Evolutionary conservation across 2,888 invertebrate species (phyloP), one percentile per base, ranked within the genome.

Genomic region (Dasypolia templi): DNA sequence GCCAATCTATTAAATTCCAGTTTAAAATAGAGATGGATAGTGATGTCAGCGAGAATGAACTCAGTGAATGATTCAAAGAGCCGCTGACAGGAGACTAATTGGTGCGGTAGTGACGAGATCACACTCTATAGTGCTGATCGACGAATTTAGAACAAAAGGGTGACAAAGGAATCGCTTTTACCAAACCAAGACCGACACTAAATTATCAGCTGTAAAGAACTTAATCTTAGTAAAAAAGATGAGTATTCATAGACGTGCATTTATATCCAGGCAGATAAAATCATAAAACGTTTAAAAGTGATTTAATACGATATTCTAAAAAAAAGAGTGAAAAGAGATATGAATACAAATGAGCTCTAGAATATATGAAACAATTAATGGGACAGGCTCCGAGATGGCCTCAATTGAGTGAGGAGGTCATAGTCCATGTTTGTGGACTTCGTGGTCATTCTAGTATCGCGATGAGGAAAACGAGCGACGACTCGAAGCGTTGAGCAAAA

Each of bases 31-130:
- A 75, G 79, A 79, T 71, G 63, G 58, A 77, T 77, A 78, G 75
- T 79, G 69, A 72, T 61, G 72, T 85, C 77, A 77, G 83, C 75
- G 26, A 65, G 70, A 82, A 77, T 78, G 75, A 83, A 70, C 77
- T 77, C 77, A 62, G 81, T 77, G 81, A 86, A 88, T 84, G 86
- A 85, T 85, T 84, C 83, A 83, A 85, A 86, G 75, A 82, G 75
- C 71, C 73, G 87, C 85, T 87, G 90, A 87, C 86, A 86, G 86
- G 82, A 85, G 88, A 89, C 88, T 92, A 92, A 93, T 92, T 92
- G 91, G 84, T 89, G 86, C 88, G 88, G 86, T 87, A 88, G 83
- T 82, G 87, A 79, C 74, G 76, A 85, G 86, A 88, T 87, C 85
- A 88, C 87, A 79, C 84, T 82, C 62, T 86, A 79, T 82, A 80